Percentiles rank a stretch among this genome's conserved stretches.
Evolutionary conservation across 23 tunicate species (phyloP).

Genomic region (Halocynthia aurantium): DNA sequence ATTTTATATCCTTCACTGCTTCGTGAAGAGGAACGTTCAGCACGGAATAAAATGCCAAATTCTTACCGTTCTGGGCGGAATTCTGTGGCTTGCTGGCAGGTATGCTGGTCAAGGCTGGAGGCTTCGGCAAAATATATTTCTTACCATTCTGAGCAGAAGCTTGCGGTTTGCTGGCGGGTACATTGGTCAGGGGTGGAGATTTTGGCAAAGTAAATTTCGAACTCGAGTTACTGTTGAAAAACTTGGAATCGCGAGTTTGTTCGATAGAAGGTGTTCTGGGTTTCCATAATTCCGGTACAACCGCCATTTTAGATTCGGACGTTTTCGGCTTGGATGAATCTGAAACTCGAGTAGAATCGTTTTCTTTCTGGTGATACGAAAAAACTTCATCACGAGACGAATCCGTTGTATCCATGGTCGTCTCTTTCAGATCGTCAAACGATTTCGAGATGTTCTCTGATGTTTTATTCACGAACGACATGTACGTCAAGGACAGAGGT

Average conservation of each 20-base stretch:
- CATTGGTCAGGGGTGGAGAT: no score
- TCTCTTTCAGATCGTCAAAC: not conserved
- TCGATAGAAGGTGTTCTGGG: no score
- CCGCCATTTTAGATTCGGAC: not conserved
- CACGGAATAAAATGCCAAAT: slow-evolving; percentile 14
- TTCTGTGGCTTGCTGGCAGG: not conserved
- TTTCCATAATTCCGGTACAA: no score
- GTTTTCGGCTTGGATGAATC: not conserved
- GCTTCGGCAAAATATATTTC: no score
- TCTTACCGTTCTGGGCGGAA: not conserved
- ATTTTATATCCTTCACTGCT: not conserved
- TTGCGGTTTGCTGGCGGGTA: no score
- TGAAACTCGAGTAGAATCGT: not conserved
- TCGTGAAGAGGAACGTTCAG: slow-evolving; percentile 2
- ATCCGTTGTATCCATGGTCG: not conserved
- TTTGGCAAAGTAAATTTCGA: no score
- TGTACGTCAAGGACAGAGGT: slow-evolving; percentile 20
- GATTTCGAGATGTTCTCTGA: not conserved
- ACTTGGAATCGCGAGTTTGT: no score
- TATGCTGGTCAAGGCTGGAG: no score
- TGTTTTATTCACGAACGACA: slow-evolving; percentile 4
- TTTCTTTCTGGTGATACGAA: not conserved
- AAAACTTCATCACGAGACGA: not conserved
- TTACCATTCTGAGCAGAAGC: no score
- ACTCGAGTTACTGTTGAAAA: no score